Evolutionary conservation across 1,140 invertebrate species (phyloP).

Genomic region (Dreissena polymorpha): DNA sequence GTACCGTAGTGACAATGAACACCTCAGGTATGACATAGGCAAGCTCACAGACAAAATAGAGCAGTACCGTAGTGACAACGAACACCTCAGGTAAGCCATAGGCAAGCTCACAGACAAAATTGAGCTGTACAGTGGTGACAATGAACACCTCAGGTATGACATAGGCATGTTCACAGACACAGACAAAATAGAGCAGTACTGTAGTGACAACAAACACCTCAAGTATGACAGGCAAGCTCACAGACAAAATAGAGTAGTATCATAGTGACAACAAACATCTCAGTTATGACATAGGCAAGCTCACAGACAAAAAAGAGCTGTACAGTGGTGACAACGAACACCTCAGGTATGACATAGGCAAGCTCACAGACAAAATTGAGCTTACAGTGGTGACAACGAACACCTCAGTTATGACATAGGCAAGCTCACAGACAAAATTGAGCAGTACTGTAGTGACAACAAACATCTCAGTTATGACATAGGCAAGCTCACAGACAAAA

Average conservation of each 20-base stretch:
- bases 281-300: conserved; percentile 72
- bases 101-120: too few relatives aligned
- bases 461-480: conserved; percentile 72
- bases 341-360: too few relatives aligned
- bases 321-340: conserved; percentile 71
- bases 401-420: conserved; percentile 71
- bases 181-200: too few relatives aligned
- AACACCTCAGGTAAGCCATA: too few relatives aligned
- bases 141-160: too few relatives aligned
- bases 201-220: too few relatives aligned
- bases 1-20: conserved; percentile 71
- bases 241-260: conserved; percentile 69
- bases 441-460: conserved; percentile 72
- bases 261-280: conserved; percentile 71
- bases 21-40: conserved; percentile 72
- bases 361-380: too few relatives aligned
- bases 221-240: conserved; percentile 71
- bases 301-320: conserved; percentile 69
- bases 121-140: too few relatives aligned
- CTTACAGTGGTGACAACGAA: too few relatives aligned
- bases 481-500: conserved; percentile 68
- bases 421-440: conserved; percentile 68
- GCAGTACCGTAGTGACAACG: too few relatives aligned
- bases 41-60: too few relatives aligned
- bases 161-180: too few relatives aligned